These are phyloP conservation scores for Eurois occulta DNA, from an alignment of 2,888 invertebrate genomes.

Conservation along the genomic window DNA sequence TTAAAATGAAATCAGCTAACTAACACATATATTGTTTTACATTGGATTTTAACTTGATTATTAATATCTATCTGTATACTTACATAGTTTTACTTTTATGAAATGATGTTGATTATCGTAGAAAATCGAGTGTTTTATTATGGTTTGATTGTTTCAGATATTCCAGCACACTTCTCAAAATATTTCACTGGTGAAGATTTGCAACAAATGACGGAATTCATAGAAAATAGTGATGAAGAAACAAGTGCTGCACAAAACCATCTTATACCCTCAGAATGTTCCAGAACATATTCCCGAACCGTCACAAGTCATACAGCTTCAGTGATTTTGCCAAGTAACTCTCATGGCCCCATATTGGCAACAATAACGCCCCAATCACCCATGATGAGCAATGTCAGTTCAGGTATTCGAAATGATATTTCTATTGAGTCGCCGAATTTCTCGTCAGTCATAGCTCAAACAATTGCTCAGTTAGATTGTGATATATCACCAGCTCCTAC, in stretches of 20 bases:
- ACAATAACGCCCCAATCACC: slow-evolving; percentile 31
- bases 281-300: slow-evolving; percentile 17
- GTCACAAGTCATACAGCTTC: slow-evolving; percentile 26
- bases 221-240: slow-evolving; percentile 28
- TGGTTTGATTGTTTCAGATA: neutral
- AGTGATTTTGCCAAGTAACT: slow-evolving; percentile 37
- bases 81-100: neutral
- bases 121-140: slow-evolving; percentile 23
- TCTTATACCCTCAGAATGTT: slow-evolving; percentile 26
- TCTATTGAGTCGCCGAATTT: no score
- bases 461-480: no score
- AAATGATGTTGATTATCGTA: slow-evolving; percentile 27
- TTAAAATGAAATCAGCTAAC: no score
- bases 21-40: no score
- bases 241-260: slow-evolving; percentile 14
- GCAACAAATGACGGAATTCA: slow-evolving; percentile 32
- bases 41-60: no score
- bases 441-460: no score
- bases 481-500: no score
- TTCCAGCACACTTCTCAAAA: slow-evolving; percentile 34
- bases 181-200: slow-evolving; percentile 28
- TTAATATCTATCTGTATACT: no score
- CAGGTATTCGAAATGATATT: no score
- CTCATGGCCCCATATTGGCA: slow-evolving; percentile 28
- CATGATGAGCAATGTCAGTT: slow-evolving; percentile 8